Conservation (phyloP, 2,113 vertebrate species). For the Sula dactylatra region DNA sequence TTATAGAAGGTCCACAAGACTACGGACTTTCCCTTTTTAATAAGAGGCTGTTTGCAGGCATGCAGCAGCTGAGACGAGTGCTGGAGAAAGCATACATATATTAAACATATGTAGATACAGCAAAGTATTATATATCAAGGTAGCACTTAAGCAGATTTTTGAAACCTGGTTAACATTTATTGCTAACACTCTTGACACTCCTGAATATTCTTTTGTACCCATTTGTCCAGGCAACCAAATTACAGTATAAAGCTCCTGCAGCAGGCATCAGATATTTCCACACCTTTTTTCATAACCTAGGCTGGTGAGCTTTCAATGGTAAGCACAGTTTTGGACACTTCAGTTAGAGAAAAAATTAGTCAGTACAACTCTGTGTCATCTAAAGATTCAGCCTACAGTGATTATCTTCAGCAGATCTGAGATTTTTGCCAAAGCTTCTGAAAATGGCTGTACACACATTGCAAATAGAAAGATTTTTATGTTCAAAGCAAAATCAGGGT, state of each 20-base stretch:
- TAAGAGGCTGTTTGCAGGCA: background rate
- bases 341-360: background rate
- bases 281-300: background rate
- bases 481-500: background rate
- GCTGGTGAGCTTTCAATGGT: background rate
- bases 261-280: background rate
- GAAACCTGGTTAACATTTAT: background rate
- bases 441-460: background rate
- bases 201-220: background rate
- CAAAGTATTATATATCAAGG: background rate
- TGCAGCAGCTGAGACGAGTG: background rate
- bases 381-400: background rate
- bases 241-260: background rate
- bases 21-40: conserved; percentile 14
- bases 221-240: background rate
- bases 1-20: background rate
- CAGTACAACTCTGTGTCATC: background rate
- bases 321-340: background rate
- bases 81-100: background rate
- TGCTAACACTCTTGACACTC: background rate
- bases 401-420: background rate
- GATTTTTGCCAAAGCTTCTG: background rate
- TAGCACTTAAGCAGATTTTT: background rate
- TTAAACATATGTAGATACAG: background rate
- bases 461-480: background rate